phyloP scores from a whole-genome alignment of 2,113 vertebrate species.

The Struthidea cinerea region DNA sequence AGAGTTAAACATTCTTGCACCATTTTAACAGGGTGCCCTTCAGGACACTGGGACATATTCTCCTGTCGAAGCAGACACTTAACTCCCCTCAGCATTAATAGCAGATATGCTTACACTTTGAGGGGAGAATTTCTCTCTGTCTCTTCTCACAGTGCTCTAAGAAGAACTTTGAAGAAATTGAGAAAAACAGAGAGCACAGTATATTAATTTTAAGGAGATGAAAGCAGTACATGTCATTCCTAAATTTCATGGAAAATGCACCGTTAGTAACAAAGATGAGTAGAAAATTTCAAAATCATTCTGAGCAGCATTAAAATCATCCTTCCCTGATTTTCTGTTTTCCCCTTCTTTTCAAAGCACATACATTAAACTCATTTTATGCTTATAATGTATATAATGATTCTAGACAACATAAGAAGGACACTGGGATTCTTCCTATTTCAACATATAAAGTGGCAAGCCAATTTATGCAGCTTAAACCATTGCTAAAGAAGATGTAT shows the following conservation, averaged over 20 bases:
- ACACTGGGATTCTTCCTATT: constrained; percentile 66
- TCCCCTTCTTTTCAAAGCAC: constrained; percentile 65
- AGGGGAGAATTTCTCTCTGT: constrained; percentile 63
- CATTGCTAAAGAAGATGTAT: constrained; percentile 77
- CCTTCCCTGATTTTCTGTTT: constrained; percentile 70
- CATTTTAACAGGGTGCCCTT: constrained; percentile 59
- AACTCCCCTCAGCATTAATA: constrained; percentile 66
- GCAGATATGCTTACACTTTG: constrained; percentile 8
- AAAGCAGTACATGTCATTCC: constrained; percentile 65
- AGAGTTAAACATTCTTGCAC: constrained; percentile 56
- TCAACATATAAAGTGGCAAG: constrained; percentile 70
- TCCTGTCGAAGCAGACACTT: constrained; percentile 57
- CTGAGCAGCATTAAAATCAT: constrained; percentile 68
- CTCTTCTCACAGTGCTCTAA: constrained; percentile 62
- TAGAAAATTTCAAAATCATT: constrained; percentile 72
- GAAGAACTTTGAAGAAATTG: constrained; percentile 58
- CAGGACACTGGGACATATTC: constrained; percentile 46
- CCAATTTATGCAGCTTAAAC: constrained; percentile 79
- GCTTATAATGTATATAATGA: constrained; percentile 78
- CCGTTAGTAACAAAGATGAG: constrained; percentile 67
- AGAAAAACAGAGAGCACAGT: constrained; percentile 51
- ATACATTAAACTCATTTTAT: constrained; percentile 77
- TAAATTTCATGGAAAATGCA: constrained; percentile 68
- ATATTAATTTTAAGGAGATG: constrained; percentile 69
- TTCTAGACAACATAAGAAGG: constrained; percentile 74